Evolutionary conservation across 2,797 vertebrate genomes (phyloP), one percentile per base, ranked within the genome.

Genomic region (Lemur catta): DNA sequence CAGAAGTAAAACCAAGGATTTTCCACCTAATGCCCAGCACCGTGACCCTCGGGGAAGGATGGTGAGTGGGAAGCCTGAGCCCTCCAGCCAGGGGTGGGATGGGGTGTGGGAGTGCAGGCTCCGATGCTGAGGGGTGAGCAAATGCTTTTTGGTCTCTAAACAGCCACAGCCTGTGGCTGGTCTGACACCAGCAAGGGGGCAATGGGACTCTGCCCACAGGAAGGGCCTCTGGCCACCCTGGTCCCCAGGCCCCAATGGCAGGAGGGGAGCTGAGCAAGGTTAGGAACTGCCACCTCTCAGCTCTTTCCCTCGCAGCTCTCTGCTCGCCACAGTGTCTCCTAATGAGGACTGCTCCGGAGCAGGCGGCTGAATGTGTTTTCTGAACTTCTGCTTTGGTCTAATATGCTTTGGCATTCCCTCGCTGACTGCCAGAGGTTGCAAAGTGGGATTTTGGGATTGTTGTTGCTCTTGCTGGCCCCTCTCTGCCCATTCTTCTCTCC

Each of bases 321-420:
- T 97, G 96, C 97, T 94, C 61, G 95, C 94, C 95, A 75, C 97
- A 97, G 89, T 84, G 50, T 97, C 96, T 93, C 92, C 92, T 98
- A 96, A 97, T 96, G 93, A 93, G 97, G 97, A 97, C 81, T 98
- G 89, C 97, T 96, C 97, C 38, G 28, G 96, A 89, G 82, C 94
- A 96, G 97, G 97, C 97, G 67, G 97, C 93, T 93, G 95, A 95
- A 89, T 93, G 89, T 0, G 63, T 95, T 98, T 98, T 97, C 97
- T 94, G 78, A 98, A 95, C 97, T 96, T 98, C 97, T 96, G 97
- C 97, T 98, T 48, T 98, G 97, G 93, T 97, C 97, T 98, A 97
- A 98, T 96, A 96, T 91, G 98, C 98, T 98, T 97, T 96, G 98
- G 98, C 97, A 97, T 98, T 98, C 41, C 93, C 95, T 50, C 46